A percentile compares a stretch with the other conserved stretches of the same genome.
These are phyloP conservation scores for Thunnus albacares DNA, from an alignment of 2,797 vertebrate genomes.

Conservation along the genomic window DNA sequence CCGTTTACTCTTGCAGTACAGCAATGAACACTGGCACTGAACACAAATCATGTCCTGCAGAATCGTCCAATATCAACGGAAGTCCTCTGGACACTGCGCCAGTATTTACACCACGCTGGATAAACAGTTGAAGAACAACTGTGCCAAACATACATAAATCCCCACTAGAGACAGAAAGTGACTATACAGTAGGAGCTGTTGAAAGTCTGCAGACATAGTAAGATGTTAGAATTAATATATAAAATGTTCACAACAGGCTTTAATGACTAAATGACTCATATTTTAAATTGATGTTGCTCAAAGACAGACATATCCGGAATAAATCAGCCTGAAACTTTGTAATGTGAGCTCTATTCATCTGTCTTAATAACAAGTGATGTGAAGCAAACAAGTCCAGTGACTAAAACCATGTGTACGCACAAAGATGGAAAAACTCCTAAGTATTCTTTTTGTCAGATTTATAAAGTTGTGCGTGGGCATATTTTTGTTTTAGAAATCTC, in stretches of 20 bases:
- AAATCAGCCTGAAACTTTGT: neutral
- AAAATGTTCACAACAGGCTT: neutral
- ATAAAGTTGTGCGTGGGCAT: neutral
- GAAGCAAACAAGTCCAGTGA: neutral
- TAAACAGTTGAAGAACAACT: conserved; percentile 10
- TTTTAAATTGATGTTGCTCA: neutral
- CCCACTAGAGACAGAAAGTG: neutral
- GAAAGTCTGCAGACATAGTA: neutral
- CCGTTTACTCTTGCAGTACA: neutral
- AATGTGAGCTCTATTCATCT: neutral
- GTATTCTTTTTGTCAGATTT: too few relatives aligned
- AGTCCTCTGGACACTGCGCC: neutral
- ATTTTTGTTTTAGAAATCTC: neutral
- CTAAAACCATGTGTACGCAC: neutral
- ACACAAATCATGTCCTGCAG: neutral
- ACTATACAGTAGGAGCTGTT: conserved; percentile 3
- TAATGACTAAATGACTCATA: neutral
- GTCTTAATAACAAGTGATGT: neutral
- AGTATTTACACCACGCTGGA: conserved; percentile 19
- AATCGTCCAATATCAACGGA: conserved; percentile 7
- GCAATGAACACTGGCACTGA: neutral
- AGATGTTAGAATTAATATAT: neutral
- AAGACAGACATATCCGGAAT: neutral
- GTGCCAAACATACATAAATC: conserved; percentile 14
- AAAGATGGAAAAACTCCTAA: too few relatives aligned